Conservation (phyloP, 2,888 invertebrate species). For the Pandemis corylana region DNA sequence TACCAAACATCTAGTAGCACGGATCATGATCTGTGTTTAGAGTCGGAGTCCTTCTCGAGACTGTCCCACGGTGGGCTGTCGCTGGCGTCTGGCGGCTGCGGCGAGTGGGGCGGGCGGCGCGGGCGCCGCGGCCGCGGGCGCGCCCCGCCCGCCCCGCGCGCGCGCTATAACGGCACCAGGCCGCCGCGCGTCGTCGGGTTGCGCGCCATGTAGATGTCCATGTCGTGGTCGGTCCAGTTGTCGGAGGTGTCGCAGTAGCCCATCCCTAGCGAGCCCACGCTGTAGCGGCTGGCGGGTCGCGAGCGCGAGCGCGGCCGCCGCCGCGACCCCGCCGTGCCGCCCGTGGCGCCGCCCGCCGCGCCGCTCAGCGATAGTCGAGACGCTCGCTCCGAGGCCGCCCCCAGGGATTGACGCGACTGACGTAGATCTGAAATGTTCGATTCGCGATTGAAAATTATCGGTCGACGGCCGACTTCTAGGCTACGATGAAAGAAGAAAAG, state of each 20-base stretch:
- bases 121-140: constrained; percentile 55
- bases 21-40: constrained; percentile 33
- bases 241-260: constrained; percentile 96
- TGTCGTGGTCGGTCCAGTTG: constrained; percentile 97
- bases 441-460: not conserved
- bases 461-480: constrained; percentile 37
- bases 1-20: constrained; percentile 21
- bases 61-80: constrained; percentile 42
- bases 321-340: constrained; percentile 86
- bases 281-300: constrained; percentile 91
- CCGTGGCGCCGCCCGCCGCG: constrained; percentile 86
- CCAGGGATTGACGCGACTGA: constrained; percentile 93
- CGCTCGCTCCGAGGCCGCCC: constrained; percentile 92
- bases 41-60: constrained; percentile 33
- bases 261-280: constrained; percentile 92
- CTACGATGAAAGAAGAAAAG: constrained; percentile 43
- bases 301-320: constrained; percentile 92
- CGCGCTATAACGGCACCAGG: constrained; percentile 91
- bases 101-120: constrained; percentile 58
- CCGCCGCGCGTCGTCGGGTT: constrained; percentile 95
- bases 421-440: constrained; percentile 87
- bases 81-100: constrained; percentile 46
- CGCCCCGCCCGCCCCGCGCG: constrained; percentile 57
- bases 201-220: constrained; percentile 97
- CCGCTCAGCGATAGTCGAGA: constrained; percentile 90